Percentiles rank a stretch among this genome's conserved stretches.
Evolutionary conservation across 2,797 vertebrate species (phyloP).

Genomic region (Amblyopsis hoosieri): DNA sequence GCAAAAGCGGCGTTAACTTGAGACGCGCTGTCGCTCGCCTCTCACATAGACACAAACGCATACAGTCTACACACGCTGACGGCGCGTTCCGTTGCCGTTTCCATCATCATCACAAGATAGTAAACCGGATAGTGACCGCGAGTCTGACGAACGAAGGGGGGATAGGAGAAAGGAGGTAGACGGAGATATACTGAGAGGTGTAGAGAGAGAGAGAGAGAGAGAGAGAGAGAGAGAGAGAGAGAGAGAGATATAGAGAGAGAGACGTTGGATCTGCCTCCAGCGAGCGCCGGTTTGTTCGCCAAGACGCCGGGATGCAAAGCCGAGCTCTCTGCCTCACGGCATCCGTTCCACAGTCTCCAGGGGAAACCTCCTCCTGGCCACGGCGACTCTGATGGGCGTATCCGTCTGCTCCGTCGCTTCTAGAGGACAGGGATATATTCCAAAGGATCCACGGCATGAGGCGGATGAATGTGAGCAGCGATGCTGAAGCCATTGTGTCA

Average conservation of each 20-base stretch:
- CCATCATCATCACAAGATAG: no score
- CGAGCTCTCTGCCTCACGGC: constrained; percentile 59
- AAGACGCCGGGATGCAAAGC: constrained; percentile 67
- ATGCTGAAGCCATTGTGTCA: constrained; percentile 5
- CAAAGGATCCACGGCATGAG: constrained; percentile 71
- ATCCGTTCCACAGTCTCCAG: constrained; percentile 57
- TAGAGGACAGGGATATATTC: constrained; percentile 68
- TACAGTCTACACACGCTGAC: no score
- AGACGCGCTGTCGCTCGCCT: no score
- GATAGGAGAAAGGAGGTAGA: no score
- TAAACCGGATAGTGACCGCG: no score
- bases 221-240: constrained; percentile 10
- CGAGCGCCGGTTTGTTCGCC: constrained; percentile 55
- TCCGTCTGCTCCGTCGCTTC: constrained; percentile 44
- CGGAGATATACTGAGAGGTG: no score
- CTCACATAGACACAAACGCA: no score
- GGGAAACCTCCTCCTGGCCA: constrained; percentile 55
- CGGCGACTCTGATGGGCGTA: constrained; percentile 72
- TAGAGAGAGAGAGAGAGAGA: not conserved
- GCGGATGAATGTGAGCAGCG: constrained; percentile 81
- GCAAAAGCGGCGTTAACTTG: no score
- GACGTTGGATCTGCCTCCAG: not conserved
- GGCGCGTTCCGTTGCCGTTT: no score
- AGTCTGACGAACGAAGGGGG: no score
- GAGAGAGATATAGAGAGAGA: not conserved